phyloP scores from a whole-genome alignment of 2,797 vertebrate species.

The Danionella dracula region DNA sequence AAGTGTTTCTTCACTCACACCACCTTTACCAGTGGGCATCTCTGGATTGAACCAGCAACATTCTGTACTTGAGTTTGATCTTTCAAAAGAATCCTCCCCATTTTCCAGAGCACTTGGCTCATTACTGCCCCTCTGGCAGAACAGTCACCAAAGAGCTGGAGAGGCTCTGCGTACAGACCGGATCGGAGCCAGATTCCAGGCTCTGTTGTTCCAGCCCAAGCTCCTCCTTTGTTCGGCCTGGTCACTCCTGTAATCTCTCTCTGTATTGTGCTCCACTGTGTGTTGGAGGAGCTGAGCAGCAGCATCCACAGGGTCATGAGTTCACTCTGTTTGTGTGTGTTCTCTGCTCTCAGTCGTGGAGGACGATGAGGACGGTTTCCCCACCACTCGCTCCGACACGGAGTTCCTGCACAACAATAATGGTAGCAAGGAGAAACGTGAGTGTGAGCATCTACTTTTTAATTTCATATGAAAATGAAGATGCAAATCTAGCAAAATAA shows the following conservation, averaged over 20 bases:
- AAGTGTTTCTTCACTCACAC: too few species aligned
- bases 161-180: too few species aligned
- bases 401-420: conserved; percentile 88
- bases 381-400: conserved; percentile 77
- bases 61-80: too few species aligned
- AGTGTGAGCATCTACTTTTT: conserved; percentile 56
- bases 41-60: too few species aligned
- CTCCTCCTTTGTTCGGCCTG: conserved; percentile 28
- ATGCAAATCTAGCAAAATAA: too few species aligned
- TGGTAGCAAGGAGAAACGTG: conserved; percentile 91
- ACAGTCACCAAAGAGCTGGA: too few species aligned
- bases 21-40: too few species aligned
- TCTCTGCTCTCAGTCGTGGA: conserved; percentile 73
- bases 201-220: conserved; percentile 25
- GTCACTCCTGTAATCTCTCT: conserved; percentile 43
- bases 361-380: conserved; percentile 94
- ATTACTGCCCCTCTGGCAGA: too few species aligned
- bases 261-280: conserved; percentile 48
- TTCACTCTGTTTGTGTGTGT: conserved; percentile 1
- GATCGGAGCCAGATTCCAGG: neutral
- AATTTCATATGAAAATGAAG: too few species aligned
- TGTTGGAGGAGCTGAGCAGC: conserved; percentile 21
- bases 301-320: conserved; percentile 21
- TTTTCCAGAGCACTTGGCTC: too few species aligned
- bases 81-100: too few species aligned